A percentile compares a stretch with the other conserved stretches of the same genome.
phyloP scores from a whole-genome alignment of 2,797 vertebrate species.

The Manis javanica region DNA sequence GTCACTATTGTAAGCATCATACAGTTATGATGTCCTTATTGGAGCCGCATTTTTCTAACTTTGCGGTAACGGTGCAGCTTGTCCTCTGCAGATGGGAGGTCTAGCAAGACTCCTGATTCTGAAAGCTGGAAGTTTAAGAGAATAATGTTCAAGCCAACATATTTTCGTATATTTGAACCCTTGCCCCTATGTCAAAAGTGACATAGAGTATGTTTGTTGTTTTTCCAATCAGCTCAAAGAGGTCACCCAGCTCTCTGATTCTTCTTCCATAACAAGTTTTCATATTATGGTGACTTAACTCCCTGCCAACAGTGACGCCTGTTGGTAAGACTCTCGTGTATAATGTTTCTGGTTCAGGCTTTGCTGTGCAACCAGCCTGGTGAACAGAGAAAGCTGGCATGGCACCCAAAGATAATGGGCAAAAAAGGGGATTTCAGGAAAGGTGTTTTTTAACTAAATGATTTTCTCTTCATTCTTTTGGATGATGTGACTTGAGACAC shows the following conservation, averaged over 20 bases:
- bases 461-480: constrained; percentile 18
- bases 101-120: not conserved
- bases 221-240: not conserved
- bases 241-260: not conserved
- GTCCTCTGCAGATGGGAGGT: not conserved
- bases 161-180: not conserved
- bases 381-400: not conserved
- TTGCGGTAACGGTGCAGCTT: not conserved
- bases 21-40: not conserved
- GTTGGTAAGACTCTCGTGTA: not conserved
- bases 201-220: not conserved
- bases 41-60: not conserved
- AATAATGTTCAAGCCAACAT: not conserved
- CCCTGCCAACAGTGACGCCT: not conserved
- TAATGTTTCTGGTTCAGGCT: not conserved
- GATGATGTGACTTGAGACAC: not conserved
- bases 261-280: not conserved
- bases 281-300: not conserved
- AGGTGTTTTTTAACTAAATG: constrained; percentile 39
- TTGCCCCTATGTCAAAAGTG: not conserved
- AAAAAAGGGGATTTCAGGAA: constrained; percentile 24
- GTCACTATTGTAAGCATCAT: not conserved
- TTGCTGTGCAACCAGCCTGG: not conserved
- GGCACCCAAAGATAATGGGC: not conserved
- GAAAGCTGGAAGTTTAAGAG: not conserved